These are phyloP conservation scores for Gallinago nigripennis DNA, from an alignment of 2,797 vertebrate genomes.

Conservation along the genomic window DNA sequence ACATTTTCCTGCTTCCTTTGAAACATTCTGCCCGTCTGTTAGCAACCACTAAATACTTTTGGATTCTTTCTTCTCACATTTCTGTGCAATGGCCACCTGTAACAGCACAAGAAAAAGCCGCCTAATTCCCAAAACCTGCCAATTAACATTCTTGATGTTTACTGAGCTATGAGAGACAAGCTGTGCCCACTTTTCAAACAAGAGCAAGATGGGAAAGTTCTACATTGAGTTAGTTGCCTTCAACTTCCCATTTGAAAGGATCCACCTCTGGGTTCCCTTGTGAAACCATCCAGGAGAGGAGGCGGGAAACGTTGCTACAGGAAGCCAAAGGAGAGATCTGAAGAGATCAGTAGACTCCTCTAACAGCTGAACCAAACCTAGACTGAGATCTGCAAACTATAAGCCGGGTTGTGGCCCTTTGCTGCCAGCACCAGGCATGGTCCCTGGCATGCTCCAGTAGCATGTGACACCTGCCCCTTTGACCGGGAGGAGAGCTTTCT, in stretches of 20 bases:
- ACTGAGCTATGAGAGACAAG: neutral
- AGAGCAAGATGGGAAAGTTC: neutral
- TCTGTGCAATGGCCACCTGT: neutral
- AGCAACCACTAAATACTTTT: constrained; percentile 7
- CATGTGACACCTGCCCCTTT: neutral
- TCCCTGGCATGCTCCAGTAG: neutral
- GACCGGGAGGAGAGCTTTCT: neutral
- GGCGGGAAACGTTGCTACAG: fast-evolving
- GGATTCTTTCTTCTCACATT: constrained; percentile 22
- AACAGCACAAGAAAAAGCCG: neutral
- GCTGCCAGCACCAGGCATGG: fast-evolving
- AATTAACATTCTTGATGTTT: neutral
- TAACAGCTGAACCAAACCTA: neutral
- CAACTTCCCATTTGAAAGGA: neutral
- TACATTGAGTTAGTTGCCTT: neutral
- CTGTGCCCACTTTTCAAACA: neutral
- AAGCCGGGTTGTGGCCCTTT: neutral
- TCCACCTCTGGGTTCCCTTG: neutral
- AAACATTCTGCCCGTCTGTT: constrained; percentile 20
- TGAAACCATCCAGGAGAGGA: neutral
- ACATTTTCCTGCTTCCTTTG: neutral
- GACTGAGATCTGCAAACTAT: neutral
- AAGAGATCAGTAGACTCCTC: neutral
- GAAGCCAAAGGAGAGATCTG: neutral
- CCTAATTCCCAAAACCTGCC: neutral